Evolutionary conservation across 2,888 invertebrate genomes (phyloP).

Genomic region (Lycaena phlaeas): DNA sequence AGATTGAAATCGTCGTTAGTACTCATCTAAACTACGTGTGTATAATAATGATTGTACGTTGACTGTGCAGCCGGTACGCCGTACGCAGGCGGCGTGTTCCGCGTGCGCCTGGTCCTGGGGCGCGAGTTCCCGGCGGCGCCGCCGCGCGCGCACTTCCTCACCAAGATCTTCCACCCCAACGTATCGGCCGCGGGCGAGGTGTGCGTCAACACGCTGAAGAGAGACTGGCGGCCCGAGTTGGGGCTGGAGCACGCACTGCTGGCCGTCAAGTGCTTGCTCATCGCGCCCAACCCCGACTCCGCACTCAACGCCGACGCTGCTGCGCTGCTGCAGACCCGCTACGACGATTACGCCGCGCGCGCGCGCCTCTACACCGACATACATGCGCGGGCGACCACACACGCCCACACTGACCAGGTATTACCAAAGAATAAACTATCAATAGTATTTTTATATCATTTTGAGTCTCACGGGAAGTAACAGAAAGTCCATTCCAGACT

Average conservation of each 20-base stretch:
- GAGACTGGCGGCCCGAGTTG: conserved; percentile 96
- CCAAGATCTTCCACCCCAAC: conserved; percentile 98
- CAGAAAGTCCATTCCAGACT: too few relatives aligned
- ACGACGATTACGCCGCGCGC: conserved; percentile 88
- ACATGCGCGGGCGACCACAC: conserved; percentile 50
- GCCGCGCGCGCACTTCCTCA: conserved; percentile 93
- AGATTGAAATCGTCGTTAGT: too few relatives aligned
- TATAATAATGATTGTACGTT: too few relatives aligned
- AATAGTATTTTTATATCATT: too few relatives aligned
- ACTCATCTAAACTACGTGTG: too few relatives aligned
- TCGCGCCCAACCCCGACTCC: conserved; percentile 97
- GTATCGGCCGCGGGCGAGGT: conserved; percentile 95
- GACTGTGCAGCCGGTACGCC: conserved; percentile 92
- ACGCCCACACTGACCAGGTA: conserved; percentile 39
- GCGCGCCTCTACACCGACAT: conserved; percentile 60
- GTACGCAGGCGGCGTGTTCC: conserved; percentile 90
- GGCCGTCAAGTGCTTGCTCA: conserved; percentile 93
- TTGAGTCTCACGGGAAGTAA: too few relatives aligned
- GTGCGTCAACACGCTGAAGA: conserved; percentile 96
- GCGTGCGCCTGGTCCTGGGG: conserved; percentile 89
- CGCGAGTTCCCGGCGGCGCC: conserved; percentile 94
- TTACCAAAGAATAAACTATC: too few relatives aligned
- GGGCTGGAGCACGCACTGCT: conserved; percentile 95
- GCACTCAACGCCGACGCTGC: conserved; percentile 98
- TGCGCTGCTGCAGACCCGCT: conserved; percentile 91